Base-by-base conservation (phyloP, 2,797 vertebrate species). In the Sorex maritimensis region DNA sequence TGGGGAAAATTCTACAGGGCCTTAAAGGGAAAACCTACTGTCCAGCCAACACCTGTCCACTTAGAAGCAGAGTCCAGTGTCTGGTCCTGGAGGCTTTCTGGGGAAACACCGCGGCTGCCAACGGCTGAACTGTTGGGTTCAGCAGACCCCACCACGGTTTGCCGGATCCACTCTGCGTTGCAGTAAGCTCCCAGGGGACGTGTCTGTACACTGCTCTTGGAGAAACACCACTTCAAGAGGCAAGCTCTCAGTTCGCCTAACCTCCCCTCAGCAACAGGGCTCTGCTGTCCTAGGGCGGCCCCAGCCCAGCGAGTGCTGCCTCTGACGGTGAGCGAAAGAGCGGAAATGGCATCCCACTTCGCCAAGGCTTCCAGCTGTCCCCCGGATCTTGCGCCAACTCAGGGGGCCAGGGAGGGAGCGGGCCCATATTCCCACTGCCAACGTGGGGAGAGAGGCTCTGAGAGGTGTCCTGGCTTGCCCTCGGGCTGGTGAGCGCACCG, bases 341-440 rank as follows among this genome's bases (percentile, higher is more conserved):
- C 0, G 10, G 52, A 81, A 72, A 34, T 0, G 0, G 3, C 10
- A 2, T 15, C 55, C 38, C 14, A 28, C 13, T 44, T 6, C 0
- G 30, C 14, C 71, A 44, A 44, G 9, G 8, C 14, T 0, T 71
- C 15, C 41, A 4, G 9, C 26, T 3, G 11, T 28, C 28, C 3
- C 41, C 65, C 2, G 0, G 2, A 8, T 30, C 55, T 24, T 7
- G 52, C 19, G 12, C 34, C 65, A 17, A 2, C 3, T 3, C 6
- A 5, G 23, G 21, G 8, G 55, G 52, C 23, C 24, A 6, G 4
- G 7, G 14, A 46, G 86, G n/a, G 41, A 49, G 11, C 38, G 30
- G 30, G 12, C 19, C 69, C 46, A 85, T 1, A 0, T 15, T 65
- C 67, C 58, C 19, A 23, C 2, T 61, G 41, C 12, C 0, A 2